Conservation (phyloP, 1,140 invertebrate genomes). For the Nephotettix cincticeps region DNA sequence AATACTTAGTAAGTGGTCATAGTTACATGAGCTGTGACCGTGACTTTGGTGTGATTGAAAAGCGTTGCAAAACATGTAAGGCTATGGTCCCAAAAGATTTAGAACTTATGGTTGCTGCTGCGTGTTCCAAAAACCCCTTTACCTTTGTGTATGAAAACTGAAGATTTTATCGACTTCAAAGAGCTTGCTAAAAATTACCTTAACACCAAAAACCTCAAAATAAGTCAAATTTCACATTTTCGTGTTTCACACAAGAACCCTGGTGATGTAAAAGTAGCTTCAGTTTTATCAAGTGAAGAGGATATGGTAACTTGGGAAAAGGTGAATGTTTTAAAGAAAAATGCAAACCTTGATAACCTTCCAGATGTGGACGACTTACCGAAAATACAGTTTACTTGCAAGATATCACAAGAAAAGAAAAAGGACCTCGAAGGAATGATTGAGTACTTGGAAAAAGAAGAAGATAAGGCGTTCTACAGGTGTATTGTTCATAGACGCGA, state of each 20-base stretch:
- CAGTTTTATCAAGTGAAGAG: not conserved
- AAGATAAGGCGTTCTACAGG: constrained; percentile 24
- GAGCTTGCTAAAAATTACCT: constrained; percentile 29
- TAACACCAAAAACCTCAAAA: constrained; percentile 26
- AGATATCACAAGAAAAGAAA: constrained; percentile 25
- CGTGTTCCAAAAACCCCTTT: constrained; percentile 20
- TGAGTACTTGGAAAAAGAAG: constrained; percentile 22
- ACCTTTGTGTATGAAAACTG: constrained; percentile 20
- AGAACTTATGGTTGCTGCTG: constrained; percentile 24
- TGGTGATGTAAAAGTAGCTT: constrained; percentile 22
- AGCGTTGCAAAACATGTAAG: constrained; percentile 31
- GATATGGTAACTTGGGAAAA: constrained; percentile 21
- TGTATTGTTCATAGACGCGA: constrained; percentile 12
- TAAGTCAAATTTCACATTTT: constrained; percentile 29
- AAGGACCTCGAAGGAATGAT: constrained; percentile 26
- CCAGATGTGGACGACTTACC: constrained; percentile 19
- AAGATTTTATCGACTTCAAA: constrained; percentile 29
- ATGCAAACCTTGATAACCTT: constrained; percentile 23
- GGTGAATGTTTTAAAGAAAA: constrained; percentile 27
- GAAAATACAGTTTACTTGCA: constrained; percentile 23
- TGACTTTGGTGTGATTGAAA: constrained; percentile 36
- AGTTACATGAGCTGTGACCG: constrained; percentile 31
- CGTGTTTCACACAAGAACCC: constrained; percentile 24
- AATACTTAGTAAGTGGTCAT: constrained; percentile 34
- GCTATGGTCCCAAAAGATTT: constrained; percentile 27